Evolutionary conservation across 92 coral and sea anemone genomes (phyloP), one percentile per base, ranked within the genome.

Genomic region (Isaurus tuberculatus): DNA sequence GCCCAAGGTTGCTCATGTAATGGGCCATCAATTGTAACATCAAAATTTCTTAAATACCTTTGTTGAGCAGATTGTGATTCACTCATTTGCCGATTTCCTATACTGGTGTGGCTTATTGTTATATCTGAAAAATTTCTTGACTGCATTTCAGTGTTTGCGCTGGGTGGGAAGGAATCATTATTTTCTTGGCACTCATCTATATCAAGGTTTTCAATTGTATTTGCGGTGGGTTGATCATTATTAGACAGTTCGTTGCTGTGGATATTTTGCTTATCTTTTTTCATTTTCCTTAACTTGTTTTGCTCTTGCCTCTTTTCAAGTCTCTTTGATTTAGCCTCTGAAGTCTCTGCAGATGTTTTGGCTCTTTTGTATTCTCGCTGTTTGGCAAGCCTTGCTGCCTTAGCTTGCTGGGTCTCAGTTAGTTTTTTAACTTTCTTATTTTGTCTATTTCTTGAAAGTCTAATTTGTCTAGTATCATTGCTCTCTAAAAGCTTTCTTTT

Each of bases 401-500:
- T 73, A 28, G 65, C 65, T 73, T 73, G 37, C 15, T 73, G 80
- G 57, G 75, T 70, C 48, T 36, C 75, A 70, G 33, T 31, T 36
- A 30, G 75, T 70, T 79, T 79, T 68, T 48, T 70, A 26, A 26
- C 67, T 49, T 81, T 81, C 60, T 68, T 81, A 34, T 81, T 65
- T 26, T 70, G 40, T 29, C 25, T 81, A 28, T 81, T 81, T 70
- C 75, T 81, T 46, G 25, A 71, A 58, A 83, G 72, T 72, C 36
- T 83, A 46, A 83, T 36, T 72, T 71, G 42, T 67, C 87, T 70
- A 16, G 87, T 61, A 83, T 83, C 81, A 70, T 55, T 70, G 87
- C 79, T 70, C 43, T 83, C 81, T 73, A 72, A 83, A 2, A 83
- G 51, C 87, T 72, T 83, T 57, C 34, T 83, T 83, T 83, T 83